These are phyloP conservation scores for Physocephala rufipes DNA, from an alignment of 2,888 invertebrate species.

Conservation along the genomic window DNA sequence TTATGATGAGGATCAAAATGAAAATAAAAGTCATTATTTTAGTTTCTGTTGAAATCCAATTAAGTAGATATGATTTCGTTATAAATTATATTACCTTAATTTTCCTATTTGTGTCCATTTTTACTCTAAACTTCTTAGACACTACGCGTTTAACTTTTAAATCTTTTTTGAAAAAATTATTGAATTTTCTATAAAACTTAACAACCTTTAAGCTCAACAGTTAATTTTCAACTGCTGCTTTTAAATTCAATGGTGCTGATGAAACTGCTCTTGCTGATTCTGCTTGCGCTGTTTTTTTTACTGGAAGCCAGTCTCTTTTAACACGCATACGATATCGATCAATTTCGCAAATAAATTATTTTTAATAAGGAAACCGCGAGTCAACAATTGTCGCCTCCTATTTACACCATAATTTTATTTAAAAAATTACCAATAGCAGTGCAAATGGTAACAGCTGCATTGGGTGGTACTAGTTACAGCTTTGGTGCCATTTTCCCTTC, in stretches of 20 bases:
- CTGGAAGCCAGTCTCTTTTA: constrained; percentile 13
- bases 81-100: constrained; percentile 24
- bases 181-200: neutral
- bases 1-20: too few species aligned
- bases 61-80: too few species aligned
- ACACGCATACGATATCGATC: constrained; percentile 42
- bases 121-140: neutral
- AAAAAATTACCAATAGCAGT: constrained; percentile 14
- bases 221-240: constrained; percentile 2
- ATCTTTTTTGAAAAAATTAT: neutral
- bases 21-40: too few species aligned
- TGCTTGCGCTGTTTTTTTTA: neutral
- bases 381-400: constrained; percentile 33
- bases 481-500: neutral
- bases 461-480: neutral
- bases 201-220: neutral
- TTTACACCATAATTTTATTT: constrained; percentile 26
- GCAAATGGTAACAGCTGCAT: neutral
- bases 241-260: neutral
- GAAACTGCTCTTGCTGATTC: constrained; percentile 1
- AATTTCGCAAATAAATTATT: constrained; percentile 56
- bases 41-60: too few species aligned
- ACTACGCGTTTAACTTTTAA: neutral
- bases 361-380: constrained; percentile 54
- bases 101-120: constrained; percentile 28